Percentiles rank a stretch among this genome's conserved stretches.
These are phyloP conservation scores for Temnothorax rugatulus DNA, from an alignment of 2,888 invertebrate genomes.

Conservation along the genomic window DNA sequence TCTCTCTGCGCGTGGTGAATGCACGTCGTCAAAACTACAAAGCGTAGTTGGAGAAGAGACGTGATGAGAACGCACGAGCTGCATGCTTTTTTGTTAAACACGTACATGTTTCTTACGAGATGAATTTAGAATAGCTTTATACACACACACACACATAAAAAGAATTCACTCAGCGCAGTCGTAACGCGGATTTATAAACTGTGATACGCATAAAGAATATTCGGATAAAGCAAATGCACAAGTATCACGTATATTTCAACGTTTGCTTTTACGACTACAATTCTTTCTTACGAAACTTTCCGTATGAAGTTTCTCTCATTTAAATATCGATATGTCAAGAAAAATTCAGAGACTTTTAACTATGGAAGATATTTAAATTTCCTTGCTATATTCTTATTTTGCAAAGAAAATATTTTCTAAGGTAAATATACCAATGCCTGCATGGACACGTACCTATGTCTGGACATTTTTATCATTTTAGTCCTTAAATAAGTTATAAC, in stretches of 20 bases:
- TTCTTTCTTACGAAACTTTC: constrained; percentile 3
- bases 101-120: constrained; percentile 46
- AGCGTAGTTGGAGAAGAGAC: constrained; percentile 59
- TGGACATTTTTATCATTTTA: no score
- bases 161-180: constrained; percentile 46
- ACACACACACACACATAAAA: background rate
- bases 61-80: constrained; percentile 62
- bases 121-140: constrained; percentile 46
- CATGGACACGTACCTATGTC: no score
- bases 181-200: constrained; percentile 42
- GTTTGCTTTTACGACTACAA: constrained; percentile 5
- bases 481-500: no score
- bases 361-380: background rate
- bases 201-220: constrained; percentile 38
- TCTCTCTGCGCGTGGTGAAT: constrained; percentile 50
- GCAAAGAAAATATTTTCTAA: background rate
- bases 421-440: no score
- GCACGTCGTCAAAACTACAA: constrained; percentile 63
- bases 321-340: background rate
- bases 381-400: background rate
- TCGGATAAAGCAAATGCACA: constrained; percentile 10
- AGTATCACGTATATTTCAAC: constrained; percentile 12
- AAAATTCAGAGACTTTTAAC: background rate
- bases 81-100: constrained; percentile 57
- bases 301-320: constrained; percentile 5